Evolutionary conservation across 2,888 invertebrate species (phyloP).

Genomic region (Resseliella maxima): DNA sequence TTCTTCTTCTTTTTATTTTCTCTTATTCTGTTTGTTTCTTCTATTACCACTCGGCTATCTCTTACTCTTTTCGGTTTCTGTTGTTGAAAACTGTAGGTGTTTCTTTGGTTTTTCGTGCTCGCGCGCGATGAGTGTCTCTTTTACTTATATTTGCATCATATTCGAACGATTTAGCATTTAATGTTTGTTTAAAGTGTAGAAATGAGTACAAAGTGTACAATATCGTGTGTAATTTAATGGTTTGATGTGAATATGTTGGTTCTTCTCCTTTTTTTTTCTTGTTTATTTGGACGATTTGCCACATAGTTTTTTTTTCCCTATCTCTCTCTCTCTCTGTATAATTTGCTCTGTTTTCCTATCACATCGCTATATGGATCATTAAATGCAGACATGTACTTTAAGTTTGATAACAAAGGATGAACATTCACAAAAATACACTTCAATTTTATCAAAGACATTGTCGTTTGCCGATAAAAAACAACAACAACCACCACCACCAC

Average conservation of each 20-base stretch:
- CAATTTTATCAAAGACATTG: conserved; percentile 31
- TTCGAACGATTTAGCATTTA: conserved; percentile 51
- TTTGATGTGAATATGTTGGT: conserved; percentile 36
- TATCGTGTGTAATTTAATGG: conserved; percentile 52
- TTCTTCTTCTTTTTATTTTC: not conserved
- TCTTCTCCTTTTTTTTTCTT: not conserved
- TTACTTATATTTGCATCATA: conserved; percentile 49
- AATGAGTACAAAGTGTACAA: conserved; percentile 51
- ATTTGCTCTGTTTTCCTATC: not conserved
- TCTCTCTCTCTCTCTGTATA: not conserved
- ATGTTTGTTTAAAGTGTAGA: conserved; percentile 55
- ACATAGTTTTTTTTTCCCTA: too few species aligned
- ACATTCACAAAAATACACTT: too few species aligned
- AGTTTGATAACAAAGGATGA: not conserved
- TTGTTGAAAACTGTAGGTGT: conserved; percentile 15
- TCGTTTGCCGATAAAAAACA: too few species aligned
- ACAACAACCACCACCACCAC: too few species aligned
- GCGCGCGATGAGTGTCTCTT: not conserved
- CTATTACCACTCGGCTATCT: not conserved
- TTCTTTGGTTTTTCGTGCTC: not conserved
- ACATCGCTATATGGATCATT: not conserved
- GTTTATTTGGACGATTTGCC: not conserved
- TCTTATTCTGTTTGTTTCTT: not conserved
- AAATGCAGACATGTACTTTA: conserved; percentile 19
- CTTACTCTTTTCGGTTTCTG: too few species aligned